Evolutionary conservation across 53 echinoderm and acorn worm species (phyloP), one percentile per base, ranked within the genome.

Genomic region (Paelopatides confundens): DNA sequence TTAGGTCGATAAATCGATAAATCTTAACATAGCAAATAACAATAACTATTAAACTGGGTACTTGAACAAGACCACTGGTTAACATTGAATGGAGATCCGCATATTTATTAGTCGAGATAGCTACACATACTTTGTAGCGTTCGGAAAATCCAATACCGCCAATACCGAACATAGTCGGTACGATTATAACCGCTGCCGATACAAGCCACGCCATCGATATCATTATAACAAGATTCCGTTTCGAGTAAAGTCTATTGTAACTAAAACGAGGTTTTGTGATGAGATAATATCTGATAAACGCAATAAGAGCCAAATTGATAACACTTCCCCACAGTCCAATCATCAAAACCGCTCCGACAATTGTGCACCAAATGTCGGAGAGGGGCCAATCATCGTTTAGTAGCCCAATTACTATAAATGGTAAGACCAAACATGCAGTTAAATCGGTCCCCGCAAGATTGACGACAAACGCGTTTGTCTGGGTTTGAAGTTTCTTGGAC

Each of bases 381-480:
- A 76, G 52, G 7, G 92, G 92, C 92, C 92, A 92, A 13, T 27
- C 77, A 54, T 92, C 81, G 31, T 78, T 89, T 12, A 89, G 63
- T 49, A 92, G 43, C 18, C 85, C 92, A 5, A 92, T 48, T 11
- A 69, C 81, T 38, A 66, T 88, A 52, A 89, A 85, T 43, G 86
- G 77, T 7, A 89, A 15, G 6, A 77, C 70, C 35, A 92, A 66
- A 32, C 92, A 82, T 2, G 86, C 52, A 13, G 92, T 48, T 3
- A 94, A 82, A 65, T 94, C 94, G 2, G 94, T 87, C 17, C 71
- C 49, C 53, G 92, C 89, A 3, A 94, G 76, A 62, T 86, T 94
- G 50, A 92, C 92, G 23, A 94, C 92, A 71, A 94, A 94, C n/a
- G 67, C 92, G 34, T 94, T 94, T 23, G 94, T 91, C 24, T 65